Conservation (phyloP, 2,797 vertebrate species). For the Gymnocypris eckloni region DNA sequence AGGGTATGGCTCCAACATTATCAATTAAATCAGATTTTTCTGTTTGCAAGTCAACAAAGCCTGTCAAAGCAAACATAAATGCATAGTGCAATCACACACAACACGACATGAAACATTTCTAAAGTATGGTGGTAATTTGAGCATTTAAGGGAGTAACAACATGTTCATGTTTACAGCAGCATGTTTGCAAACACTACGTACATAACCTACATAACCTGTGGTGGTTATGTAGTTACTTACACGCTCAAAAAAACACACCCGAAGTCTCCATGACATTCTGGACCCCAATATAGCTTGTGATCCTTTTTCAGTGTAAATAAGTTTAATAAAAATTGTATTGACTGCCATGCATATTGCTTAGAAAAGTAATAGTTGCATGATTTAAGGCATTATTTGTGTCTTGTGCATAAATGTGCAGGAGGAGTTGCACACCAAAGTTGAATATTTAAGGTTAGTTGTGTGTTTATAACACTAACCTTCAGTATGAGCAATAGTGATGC, state of each 20-base stretch:
- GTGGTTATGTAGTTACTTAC: neutral
- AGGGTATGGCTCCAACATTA: conserved; percentile 89
- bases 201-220: no score
- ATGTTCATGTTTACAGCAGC: neutral
- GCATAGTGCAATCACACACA: neutral
- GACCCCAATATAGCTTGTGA: no score
- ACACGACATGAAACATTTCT: neutral
- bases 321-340: no score
- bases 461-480: neutral
- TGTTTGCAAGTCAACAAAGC: conserved; percentile 96
- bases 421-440: neutral
- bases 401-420: neutral
- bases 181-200: neutral
- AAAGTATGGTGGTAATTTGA: neutral
- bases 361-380: no score
- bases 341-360: no score
- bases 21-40: conserved; percentile 89
- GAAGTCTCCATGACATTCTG: neutral
- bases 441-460: neutral
- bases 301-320: no score
- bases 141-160: neutral
- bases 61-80: conserved; percentile 69
- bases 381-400: neutral
- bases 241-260: neutral
- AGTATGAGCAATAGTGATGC: neutral